Base-by-base conservation (phyloP, 2,888 invertebrate genomes). In the Drosophila pseudotakahashii region DNA sequence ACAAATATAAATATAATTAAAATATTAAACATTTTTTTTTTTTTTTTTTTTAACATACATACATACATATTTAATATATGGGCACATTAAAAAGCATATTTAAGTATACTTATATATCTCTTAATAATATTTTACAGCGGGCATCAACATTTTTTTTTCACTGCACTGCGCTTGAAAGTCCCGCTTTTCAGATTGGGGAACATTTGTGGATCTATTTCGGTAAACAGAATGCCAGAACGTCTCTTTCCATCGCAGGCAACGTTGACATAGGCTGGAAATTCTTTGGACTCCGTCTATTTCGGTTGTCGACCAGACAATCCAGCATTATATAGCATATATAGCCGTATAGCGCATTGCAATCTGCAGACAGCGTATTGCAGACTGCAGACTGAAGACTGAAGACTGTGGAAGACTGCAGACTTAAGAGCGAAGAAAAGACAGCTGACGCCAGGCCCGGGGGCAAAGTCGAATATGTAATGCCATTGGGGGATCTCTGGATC, bases 261-360 rank as follows among this genome's bases (percentile, higher is more conserved):
- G 79, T 81, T 81, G 85, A 84, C 85, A 81, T 77, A 79, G 88
- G 70, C 88, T 87, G 79, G 64, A 82, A 81, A 79, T 77, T 81
- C 70, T 66, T 82, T 61, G 44, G 66, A 75, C 75, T 73, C 55
- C 44, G 34, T 66, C 66, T 66, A 66, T 66, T 66, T 66, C 26
- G 48, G 62, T 62, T 34, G 44, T 42, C 37, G 30, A 16, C 51
- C 36, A 70, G 70, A 71, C 73, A 34, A 63, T 51, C 37, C 58
- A 39, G 16, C 39, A n/a, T 39, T 30, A n/a, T 53, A 54, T 32
- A 16, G 37, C 11, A 58, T 2, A 53, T 37, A 37, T 34, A 44
- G 19, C 32, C 11, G 37, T 52, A 53, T 51, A 34, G 32, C 10
- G 9, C 13, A 36, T 13, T 3, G 51, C 51, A 37, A 57, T 37